These are phyloP conservation scores for Bathynomus jamesi DNA, from an alignment of 1,140 invertebrate species.

Conservation along the genomic window DNA sequence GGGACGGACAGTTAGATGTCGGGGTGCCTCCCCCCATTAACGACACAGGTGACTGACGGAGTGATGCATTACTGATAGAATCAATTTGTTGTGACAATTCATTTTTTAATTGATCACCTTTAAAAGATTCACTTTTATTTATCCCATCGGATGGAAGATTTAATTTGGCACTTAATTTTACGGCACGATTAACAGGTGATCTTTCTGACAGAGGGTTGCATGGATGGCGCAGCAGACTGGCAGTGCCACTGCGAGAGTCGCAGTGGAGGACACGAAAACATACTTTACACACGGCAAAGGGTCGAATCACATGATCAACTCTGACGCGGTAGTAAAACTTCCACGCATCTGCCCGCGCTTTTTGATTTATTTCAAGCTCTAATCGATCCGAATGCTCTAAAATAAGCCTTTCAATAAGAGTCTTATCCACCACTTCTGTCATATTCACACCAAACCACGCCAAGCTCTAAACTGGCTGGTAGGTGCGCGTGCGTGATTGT, in stretches of 20 bases:
- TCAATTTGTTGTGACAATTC: too few species aligned
- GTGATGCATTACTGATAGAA: too few species aligned
- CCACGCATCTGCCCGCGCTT: constrained; percentile 34
- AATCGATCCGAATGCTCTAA: constrained; percentile 36
- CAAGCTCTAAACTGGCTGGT: too few species aligned
- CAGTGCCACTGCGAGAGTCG: constrained; percentile 35
- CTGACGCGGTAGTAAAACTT: constrained; percentile 37
- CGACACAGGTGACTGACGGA: too few species aligned
- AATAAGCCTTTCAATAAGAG: constrained; percentile 36
- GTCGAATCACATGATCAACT: constrained; percentile 33
- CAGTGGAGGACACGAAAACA: constrained; percentile 36
- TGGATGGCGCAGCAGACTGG: constrained; percentile 33
- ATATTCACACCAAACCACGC: too few species aligned
- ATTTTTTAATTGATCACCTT: constrained; percentile 14
- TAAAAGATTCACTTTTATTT: constrained; percentile 23
- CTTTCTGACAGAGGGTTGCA: constrained; percentile 36
- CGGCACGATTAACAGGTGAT: constrained; percentile 33
- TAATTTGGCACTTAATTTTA: constrained; percentile 32
- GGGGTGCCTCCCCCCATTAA: too few species aligned
- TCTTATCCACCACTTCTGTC: constrained; percentile 38
- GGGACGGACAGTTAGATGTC: constrained; percentile 23
- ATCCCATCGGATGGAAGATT: constrained; percentile 29
- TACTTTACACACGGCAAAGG: constrained; percentile 35
- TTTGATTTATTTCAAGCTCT: constrained; percentile 36
- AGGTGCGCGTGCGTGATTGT: too few species aligned